Percentiles rank a stretch among this genome's conserved stretches.
These are phyloP conservation scores for Anthrax anthrax DNA, from an alignment of 2,888 invertebrate genomes.

Conservation along the genomic window DNA sequence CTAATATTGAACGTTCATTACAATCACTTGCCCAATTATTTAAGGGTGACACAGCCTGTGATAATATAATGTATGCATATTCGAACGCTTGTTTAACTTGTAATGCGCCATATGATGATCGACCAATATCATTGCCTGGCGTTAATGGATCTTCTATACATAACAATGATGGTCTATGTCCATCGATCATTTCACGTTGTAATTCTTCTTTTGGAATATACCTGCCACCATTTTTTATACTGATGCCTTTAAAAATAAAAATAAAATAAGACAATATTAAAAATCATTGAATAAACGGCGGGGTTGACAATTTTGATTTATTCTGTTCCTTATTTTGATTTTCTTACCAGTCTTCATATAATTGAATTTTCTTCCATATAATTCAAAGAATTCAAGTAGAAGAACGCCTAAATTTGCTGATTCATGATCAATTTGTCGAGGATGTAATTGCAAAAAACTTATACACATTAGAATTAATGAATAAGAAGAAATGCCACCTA, in stretches of 20 bases:
- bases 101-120: slow-evolving; percentile 72
- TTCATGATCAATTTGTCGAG: slow-evolving; percentile 59
- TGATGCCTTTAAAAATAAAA: slow-evolving; percentile 40
- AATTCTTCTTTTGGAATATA: slow-evolving; percentile 91
- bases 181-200: slow-evolving; percentile 86
- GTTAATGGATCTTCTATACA: slow-evolving; percentile 97
- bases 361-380: slow-evolving; percentile 93
- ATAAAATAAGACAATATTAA: neutral
- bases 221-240: slow-evolving; percentile 83
- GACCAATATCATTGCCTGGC: slow-evolving; percentile 92
- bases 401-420: slow-evolving; percentile 78
- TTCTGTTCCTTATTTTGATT: no score
- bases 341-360: slow-evolving; percentile 70
- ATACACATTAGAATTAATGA: slow-evolving; percentile 97
- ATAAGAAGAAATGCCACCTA: slow-evolving; percentile 95
- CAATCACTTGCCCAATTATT: slow-evolving; percentile 41
- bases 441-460: slow-evolving; percentile 90
- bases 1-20: slow-evolving; percentile 53
- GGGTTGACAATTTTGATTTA: no score
- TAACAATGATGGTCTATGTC: slow-evolving; percentile 81
- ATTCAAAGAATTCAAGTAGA: slow-evolving; percentile 91
- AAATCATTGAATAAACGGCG: no score
- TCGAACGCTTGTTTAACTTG: slow-evolving; percentile 86
- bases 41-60: slow-evolving; percentile 52
- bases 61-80: slow-evolving; percentile 79